These are phyloP conservation scores for Mesochorus sp. DNA, from an alignment of 2,888 invertebrate genomes.

Conservation along the genomic window DNA sequence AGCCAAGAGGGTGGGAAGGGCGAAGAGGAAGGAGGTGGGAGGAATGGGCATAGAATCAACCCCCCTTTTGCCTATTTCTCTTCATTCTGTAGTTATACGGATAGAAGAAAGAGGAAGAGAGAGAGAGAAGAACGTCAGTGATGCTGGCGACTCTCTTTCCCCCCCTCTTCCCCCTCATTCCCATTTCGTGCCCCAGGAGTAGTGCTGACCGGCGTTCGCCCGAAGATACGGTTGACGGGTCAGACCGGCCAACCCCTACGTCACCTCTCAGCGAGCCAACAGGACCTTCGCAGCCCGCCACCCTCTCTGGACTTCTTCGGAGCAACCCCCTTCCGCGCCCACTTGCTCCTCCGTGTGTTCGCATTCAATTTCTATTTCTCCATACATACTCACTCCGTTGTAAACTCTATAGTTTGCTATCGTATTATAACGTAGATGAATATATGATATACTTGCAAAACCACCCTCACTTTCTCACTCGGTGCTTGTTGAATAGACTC, in stretches of 20 bases:
- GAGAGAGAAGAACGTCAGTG: slow-evolving; percentile 70
- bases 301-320: slow-evolving; percentile 45
- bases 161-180: slow-evolving; percentile 47
- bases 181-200: slow-evolving; percentile 63
- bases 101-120: too few species aligned
- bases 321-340: slow-evolving; percentile 42
- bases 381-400: slow-evolving; percentile 42
- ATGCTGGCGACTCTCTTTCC: slow-evolving; percentile 55
- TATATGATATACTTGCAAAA: slow-evolving; percentile 36
- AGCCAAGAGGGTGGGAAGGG: slow-evolving; percentile 68
- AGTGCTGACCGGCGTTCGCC: slow-evolving; percentile 79
- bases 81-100: slow-evolving; percentile 70
- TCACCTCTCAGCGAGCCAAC: slow-evolving; percentile 40
- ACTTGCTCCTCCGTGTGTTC: slow-evolving; percentile 41
- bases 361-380: slow-evolving; percentile 62
- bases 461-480: slow-evolving; percentile 26
- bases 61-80: slow-evolving; percentile 71
- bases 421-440: background rate
- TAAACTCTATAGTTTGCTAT: slow-evolving; percentile 35
- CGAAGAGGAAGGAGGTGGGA: slow-evolving; percentile 47
- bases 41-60: slow-evolving; percentile 64
- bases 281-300: slow-evolving; percentile 42
- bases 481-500: slow-evolving; percentile 7
- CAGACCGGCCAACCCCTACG: slow-evolving; percentile 53
- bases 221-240: slow-evolving; percentile 80